Conservation (phyloP, 2,888 invertebrate species). For the Ditula angustiorana region DNA sequence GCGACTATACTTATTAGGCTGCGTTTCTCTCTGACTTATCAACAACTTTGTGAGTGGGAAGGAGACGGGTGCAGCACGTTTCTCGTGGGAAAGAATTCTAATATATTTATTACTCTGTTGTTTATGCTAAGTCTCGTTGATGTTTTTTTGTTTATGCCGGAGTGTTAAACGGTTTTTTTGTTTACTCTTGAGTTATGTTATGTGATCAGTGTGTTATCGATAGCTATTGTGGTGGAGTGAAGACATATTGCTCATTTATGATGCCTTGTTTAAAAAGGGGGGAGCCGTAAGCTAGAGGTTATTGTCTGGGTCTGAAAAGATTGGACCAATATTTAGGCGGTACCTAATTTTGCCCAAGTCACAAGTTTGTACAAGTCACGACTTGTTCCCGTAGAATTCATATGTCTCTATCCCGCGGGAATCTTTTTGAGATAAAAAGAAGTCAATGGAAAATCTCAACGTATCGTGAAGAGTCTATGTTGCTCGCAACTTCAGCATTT, state of each 20-base stretch:
- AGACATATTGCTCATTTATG: neutral
- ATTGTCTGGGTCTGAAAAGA: too few relatives aligned
- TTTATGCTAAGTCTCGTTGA: constrained; percentile 49
- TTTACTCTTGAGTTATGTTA: too few relatives aligned
- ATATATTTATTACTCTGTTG: constrained; percentile 54
- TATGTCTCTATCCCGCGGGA: too few relatives aligned
- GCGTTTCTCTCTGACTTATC: constrained; percentile 41
- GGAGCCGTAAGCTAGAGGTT: too few relatives aligned
- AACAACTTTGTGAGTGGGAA: constrained; percentile 44
- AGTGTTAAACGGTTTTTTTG: constrained; percentile 25
- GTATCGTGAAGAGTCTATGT: too few relatives aligned
- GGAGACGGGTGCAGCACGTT: constrained; percentile 44
- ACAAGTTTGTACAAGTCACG: too few relatives aligned
- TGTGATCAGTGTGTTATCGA: constrained; percentile 8
- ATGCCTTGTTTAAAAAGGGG: neutral
- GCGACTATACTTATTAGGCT: constrained; percentile 32
- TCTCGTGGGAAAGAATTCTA: constrained; percentile 59
- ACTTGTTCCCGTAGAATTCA: too few relatives aligned
- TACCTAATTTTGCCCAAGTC: too few relatives aligned
- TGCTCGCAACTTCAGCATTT: too few relatives aligned
- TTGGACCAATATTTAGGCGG: too few relatives aligned
- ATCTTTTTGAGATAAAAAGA: too few relatives aligned
- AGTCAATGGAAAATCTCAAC: too few relatives aligned
- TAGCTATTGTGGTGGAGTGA: neutral
- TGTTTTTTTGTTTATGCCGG: constrained; percentile 34